Percentiles rank a stretch among this genome's conserved stretches.
phyloP scores from a whole-genome alignment of 2,888 invertebrate species.

The Venustoraphidia nigricollis region DNA sequence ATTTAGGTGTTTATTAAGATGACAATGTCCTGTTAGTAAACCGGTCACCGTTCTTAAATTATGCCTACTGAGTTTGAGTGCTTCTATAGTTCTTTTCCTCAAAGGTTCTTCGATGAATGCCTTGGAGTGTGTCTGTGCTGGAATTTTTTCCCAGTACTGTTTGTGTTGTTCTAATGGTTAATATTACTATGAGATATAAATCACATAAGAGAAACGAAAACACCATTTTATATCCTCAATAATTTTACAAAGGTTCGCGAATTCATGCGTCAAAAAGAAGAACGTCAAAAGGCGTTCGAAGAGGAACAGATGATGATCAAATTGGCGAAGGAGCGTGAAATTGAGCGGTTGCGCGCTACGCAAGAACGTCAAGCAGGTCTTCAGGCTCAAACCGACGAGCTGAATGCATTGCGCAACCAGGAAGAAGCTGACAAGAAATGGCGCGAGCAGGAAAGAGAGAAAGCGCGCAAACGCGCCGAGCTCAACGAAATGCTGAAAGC shows the following conservation, averaged over 20 bases:
- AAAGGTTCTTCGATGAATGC: too few relatives aligned
- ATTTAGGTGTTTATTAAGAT: too few relatives aligned
- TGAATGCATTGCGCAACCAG: slow-evolving; percentile 33
- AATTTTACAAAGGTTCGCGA: slow-evolving; percentile 30
- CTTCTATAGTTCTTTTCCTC: too few relatives aligned
- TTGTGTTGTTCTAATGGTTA: too few relatives aligned
- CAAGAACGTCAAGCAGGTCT: slow-evolving; percentile 37
- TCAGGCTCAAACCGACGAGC: slow-evolving; percentile 29
- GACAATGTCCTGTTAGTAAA: too few relatives aligned
- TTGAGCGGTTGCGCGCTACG: slow-evolving; percentile 31
- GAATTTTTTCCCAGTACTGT: too few relatives aligned
- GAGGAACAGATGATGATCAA: slow-evolving; percentile 36
- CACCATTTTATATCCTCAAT: not conserved
- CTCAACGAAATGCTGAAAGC: slow-evolving; percentile 31
- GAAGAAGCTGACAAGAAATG: slow-evolving; percentile 54
- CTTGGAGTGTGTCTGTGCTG: too few relatives aligned
- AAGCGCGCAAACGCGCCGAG: slow-evolving; percentile 37
- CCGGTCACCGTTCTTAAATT: too few relatives aligned
- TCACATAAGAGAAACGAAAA: too few relatives aligned
- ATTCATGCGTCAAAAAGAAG: slow-evolving; percentile 44
- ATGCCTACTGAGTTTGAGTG: too few relatives aligned
- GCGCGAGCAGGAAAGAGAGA: slow-evolving; percentile 45
- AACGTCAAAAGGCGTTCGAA: slow-evolving; percentile 38
- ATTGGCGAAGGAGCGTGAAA: slow-evolving; percentile 46
- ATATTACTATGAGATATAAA: too few relatives aligned